Evolutionary conservation across 2,797 vertebrate species (phyloP).

Genomic region (Rhabdomys pumilio): DNA sequence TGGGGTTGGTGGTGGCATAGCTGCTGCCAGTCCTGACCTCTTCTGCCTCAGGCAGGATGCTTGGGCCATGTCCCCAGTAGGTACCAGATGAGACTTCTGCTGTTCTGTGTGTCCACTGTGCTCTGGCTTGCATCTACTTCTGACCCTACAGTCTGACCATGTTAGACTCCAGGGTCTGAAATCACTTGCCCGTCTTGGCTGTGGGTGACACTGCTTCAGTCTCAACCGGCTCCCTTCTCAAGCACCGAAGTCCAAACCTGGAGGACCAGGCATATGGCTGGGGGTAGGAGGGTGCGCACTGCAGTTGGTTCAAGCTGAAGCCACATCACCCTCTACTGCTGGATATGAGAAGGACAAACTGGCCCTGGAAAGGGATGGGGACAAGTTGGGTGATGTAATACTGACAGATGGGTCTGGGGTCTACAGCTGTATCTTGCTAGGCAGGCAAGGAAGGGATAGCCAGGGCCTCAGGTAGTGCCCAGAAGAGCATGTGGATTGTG

Average conservation of each 20-base stretch:
- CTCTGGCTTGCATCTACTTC: not conserved
- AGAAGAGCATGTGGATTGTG: not conserved
- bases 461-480: fast-evolving
- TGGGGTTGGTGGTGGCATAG: not conserved
- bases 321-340: not conserved
- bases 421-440: fast-evolving
- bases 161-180: not conserved
- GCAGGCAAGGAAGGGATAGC: not conserved
- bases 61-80: not conserved
- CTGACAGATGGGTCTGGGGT: not conserved
- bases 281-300: too few relatives aligned
- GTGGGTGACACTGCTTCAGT: not conserved
- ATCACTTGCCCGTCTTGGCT: not conserved
- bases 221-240: not conserved
- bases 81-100: not conserved
- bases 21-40: not conserved
- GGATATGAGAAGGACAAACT: fast-evolving
- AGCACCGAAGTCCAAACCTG: not conserved
- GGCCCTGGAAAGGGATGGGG: not conserved
- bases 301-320: not conserved
- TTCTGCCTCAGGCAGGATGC: not conserved
- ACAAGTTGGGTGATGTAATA: not conserved
- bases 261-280: not conserved
- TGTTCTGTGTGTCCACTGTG: not conserved
- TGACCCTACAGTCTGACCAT: not conserved